Percentiles rank a stretch among this genome's conserved stretches.
phyloP scores from a whole-genome alignment of 1,140 invertebrate genomes.

The Listronotus bonariensis region DNA sequence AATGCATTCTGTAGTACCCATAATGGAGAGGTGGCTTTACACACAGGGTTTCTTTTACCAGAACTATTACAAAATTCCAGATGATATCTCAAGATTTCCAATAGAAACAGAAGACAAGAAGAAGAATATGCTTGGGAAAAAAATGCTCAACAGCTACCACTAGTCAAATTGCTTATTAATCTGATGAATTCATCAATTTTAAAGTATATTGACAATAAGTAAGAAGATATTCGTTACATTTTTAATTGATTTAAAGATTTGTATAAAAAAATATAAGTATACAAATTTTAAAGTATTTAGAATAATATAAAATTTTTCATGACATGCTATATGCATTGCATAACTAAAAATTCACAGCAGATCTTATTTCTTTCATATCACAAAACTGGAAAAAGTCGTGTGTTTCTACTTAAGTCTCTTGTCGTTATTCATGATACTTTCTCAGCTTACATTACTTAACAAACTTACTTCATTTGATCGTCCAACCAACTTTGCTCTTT shows the following conservation, averaged over 20 bases:
- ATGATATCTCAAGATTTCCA: conserved; percentile 33
- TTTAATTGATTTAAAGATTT: not conserved
- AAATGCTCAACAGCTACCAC: conserved; percentile 1
- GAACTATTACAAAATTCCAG: conserved; percentile 34
- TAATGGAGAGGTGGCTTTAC: conserved; percentile 35
- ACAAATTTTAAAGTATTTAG: no score
- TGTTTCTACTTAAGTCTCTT: no score
- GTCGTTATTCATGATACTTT: no score
- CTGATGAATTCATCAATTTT: conserved; percentile 26
- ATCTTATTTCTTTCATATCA: no score
- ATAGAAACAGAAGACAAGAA: conserved; percentile 12
- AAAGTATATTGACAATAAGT: conserved; percentile 30
- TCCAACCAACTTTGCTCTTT: no score
- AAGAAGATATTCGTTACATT: not conserved
- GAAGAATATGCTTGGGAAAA: not conserved
- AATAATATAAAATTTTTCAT: no score
- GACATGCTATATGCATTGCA: no score
- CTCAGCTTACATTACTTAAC: no score
- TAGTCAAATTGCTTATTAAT: conserved; percentile 31
- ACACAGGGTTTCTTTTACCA: conserved; percentile 33
- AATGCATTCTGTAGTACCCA: not conserved
- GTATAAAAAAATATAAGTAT: no score
- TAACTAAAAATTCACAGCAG: no score
- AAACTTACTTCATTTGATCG: no score
- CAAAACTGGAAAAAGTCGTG: no score